A percentile compares a stretch with the other conserved stretches of the same genome.
Conservation (phyloP, 2,797 vertebrate species). For the Pipistrellus kuhlii region DNA sequence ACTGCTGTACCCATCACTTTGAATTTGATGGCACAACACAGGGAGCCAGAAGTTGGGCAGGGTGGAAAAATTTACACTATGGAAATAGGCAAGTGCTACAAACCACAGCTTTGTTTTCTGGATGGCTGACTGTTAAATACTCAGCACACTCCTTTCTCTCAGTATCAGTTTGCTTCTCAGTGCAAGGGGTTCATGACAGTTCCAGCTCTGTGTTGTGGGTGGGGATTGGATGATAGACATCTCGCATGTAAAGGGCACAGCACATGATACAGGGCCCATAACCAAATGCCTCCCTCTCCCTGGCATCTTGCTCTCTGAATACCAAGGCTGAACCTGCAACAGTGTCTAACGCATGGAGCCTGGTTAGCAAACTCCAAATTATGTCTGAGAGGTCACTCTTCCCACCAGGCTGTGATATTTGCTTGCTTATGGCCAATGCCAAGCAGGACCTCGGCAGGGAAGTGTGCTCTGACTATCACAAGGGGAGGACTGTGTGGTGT, state of each 20-base stretch:
- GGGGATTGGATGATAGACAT: background rate
- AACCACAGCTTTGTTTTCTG: rapidly evolving
- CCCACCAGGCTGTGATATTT: rapidly evolving
- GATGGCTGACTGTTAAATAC: rapidly evolving
- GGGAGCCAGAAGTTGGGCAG: rapidly evolving
- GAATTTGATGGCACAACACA: rapidly evolving
- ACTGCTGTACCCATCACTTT: rapidly evolving
- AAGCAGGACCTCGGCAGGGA: rapidly evolving
- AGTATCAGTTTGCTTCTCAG: rapidly evolving
- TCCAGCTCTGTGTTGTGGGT: rapidly evolving
- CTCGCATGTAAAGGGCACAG: background rate
- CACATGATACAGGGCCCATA: background rate
- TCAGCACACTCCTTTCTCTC: rapidly evolving
- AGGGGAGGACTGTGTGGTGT: rapidly evolving
- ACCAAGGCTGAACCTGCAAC: rapidly evolving
- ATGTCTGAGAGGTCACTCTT: rapidly evolving
- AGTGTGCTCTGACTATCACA: rapidly evolving
- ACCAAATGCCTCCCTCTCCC: rapidly evolving
- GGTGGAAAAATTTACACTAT: rapidly evolving
- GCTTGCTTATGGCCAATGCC: rapidly evolving
- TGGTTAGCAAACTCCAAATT: rapidly evolving
- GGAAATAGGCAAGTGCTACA: rapidly evolving
- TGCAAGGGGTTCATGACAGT: rapidly evolving
- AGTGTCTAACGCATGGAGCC: rapidly evolving
- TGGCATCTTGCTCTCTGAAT: background rate